phyloP scores from a whole-genome alignment of 1,140 invertebrate genomes.

The Conus betulinus region DNA sequence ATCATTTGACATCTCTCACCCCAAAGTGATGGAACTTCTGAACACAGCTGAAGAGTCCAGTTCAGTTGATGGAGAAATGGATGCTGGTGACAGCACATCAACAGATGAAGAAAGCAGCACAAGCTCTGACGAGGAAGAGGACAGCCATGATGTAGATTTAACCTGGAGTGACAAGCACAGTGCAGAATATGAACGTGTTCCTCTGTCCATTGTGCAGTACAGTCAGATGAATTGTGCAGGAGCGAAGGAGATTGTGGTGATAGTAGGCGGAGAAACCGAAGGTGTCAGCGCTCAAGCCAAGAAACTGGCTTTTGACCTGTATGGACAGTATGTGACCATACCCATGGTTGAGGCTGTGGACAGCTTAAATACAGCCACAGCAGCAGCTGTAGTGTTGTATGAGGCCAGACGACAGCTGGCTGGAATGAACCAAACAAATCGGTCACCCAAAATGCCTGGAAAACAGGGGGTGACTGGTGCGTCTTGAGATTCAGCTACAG shows the following conservation, averaged over 20 bases:
- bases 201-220: constrained; percentile 47
- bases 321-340: constrained; percentile 79
- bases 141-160: constrained; percentile 31
- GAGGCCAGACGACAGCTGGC: constrained; percentile 80
- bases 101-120: constrained; percentile 3
- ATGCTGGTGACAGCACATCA: neutral
- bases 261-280: constrained; percentile 93
- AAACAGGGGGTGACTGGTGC: neutral
- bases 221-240: constrained; percentile 73
- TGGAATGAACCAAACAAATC: neutral
- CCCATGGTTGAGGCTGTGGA: constrained; percentile 87
- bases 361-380: constrained; percentile 90
- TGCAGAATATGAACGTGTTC: constrained; percentile 56
- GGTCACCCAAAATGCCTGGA: neutral
- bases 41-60: neutral
- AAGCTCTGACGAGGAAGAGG: neutral
- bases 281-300: constrained; percentile 85
- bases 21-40: neutral
- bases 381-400: constrained; percentile 88
- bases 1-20: constrained; percentile 4
- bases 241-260: constrained; percentile 79
- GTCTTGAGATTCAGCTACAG: neutral
- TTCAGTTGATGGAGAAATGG: constrained; percentile 8
- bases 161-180: constrained; percentile 27
- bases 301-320: constrained; percentile 77